phyloP scores from a whole-genome alignment of 2,888 invertebrate genomes.

The Scaptomyza cyrtandrae region DNA sequence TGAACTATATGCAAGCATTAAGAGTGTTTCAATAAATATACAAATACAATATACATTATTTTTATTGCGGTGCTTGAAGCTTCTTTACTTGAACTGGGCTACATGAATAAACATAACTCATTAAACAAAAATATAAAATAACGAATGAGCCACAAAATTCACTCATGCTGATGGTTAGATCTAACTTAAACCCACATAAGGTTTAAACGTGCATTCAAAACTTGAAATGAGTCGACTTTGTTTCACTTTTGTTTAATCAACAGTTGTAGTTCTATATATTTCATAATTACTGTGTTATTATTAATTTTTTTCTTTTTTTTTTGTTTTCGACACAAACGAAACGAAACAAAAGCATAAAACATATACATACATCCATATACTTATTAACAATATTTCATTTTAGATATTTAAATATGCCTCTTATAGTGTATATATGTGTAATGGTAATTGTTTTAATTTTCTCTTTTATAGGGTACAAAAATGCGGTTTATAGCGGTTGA shows the following conservation, averaged over 20 bases:
- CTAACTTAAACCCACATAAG: slow-evolving; percentile 4
- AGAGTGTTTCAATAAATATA: slow-evolving; percentile 38
- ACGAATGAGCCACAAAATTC: slow-evolving; percentile 9
- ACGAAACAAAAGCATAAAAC: slow-evolving; percentile 19
- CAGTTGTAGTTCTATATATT: slow-evolving; percentile 17
- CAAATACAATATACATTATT: slow-evolving; percentile 44
- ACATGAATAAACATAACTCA: slow-evolving; percentile 17
- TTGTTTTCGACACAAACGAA: slow-evolving; percentile 12
- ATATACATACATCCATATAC: slow-evolving; percentile 5
- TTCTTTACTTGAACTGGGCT: slow-evolving; percentile 13
- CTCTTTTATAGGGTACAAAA: slow-evolving; percentile 35
- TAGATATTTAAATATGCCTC: slow-evolving; percentile 15
- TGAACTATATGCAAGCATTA: slow-evolving; percentile 2
- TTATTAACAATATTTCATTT: slow-evolving; percentile 17
- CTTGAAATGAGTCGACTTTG: slow-evolving; percentile 1
- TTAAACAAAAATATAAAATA: slow-evolving; percentile 16
- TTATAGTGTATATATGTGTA: slow-evolving; percentile 12
- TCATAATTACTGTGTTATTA: slow-evolving; percentile 14
- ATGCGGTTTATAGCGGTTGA: slow-evolving; percentile 45
- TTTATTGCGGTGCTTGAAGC: slow-evolving; percentile 26
- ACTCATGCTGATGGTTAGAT: slow-evolving; percentile 7
- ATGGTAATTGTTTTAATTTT: slow-evolving; percentile 2
- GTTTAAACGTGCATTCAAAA: slow-evolving; percentile 2
- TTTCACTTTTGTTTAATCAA: slow-evolving; percentile 13
- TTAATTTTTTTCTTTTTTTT: not conserved